Evolutionary conservation across 2,113 vertebrate species (phyloP), one percentile per base, ranked within the genome.

Genomic region (Hyperopisus bebe): DNA sequence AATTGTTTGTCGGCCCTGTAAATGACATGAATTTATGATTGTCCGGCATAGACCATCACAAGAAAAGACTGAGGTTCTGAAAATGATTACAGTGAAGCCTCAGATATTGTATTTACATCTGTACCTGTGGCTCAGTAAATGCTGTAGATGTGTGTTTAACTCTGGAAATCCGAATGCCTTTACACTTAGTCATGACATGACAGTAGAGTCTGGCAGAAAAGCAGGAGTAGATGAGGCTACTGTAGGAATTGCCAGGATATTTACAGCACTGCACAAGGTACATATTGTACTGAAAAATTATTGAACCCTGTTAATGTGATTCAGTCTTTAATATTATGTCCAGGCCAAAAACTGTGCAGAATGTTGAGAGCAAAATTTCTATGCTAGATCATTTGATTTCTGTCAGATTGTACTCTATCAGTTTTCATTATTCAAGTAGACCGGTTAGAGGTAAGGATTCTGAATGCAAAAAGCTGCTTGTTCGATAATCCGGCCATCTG

Each of bases 381-480:
- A 42, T 31, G 62, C 62, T 70, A 80, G 13, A 39, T 80, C 74
- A 80, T 80, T 80, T 80, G 74, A 80, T 80, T 80, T 80, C 74
- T 80, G 31, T 42, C 74, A 70, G 35, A 80, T 39, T 15, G 15
- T 4, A 19, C 31, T n/a, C 17, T 77, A 39, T 42, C 74, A 80
- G 35, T 80, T 80, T 80, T 80, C 74, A 80, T 80, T 80, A 80
- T 80, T 80, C 31, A 80, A 80, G 35, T 7, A 80, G 70, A 80
- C 74, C 74, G 42, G 39, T 80, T 80, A 80, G 74, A 42, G 35
- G 74, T 39, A 35, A 80, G 74, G 5, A 19, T 80, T 80, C 5
- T 5, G 74, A 80, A 80, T 80, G 31, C 17, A 42, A 80, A 80
- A 80, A 19, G 1, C 74, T 80, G 31, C 74, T 80, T 42, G 35